Evolutionary conservation across 2,797 vertebrate genomes (phyloP).

Genomic region (Gallinago solitaria): DNA sequence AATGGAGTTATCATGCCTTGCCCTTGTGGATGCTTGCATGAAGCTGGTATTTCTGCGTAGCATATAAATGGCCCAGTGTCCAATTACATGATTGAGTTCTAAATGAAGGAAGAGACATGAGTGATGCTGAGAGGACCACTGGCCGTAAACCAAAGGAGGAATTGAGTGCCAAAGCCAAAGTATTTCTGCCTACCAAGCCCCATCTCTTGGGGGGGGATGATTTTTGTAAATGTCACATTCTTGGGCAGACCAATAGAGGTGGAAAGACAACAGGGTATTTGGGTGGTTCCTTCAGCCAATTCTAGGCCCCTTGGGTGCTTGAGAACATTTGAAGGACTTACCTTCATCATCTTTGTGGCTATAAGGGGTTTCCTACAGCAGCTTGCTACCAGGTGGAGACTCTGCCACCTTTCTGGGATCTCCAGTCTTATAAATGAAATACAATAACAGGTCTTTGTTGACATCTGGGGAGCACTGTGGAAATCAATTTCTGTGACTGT

Average conservation of each 20-base stretch:
- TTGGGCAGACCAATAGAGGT: background rate
- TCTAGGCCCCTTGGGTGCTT: background rate
- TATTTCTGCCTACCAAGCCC: background rate
- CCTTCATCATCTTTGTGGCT: background rate
- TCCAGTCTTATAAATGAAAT: background rate
- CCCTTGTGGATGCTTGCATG: background rate
- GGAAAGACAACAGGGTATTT: background rate
- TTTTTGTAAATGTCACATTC: background rate
- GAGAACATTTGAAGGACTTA: background rate
- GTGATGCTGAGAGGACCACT: background rate
- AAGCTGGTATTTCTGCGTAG: rapidly evolving
- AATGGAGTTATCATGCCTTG: background rate
- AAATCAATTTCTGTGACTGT: background rate
- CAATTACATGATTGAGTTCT: background rate
- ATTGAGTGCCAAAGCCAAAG: background rate
- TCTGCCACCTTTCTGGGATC: background rate
- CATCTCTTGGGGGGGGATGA: background rate
- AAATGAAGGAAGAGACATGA: background rate
- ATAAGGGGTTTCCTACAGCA: background rate
- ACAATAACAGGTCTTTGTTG: background rate
- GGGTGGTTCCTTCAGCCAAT: background rate
- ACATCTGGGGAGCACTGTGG: background rate
- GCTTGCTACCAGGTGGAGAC: background rate
- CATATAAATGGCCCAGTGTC: background rate
- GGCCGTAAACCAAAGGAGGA: background rate